These are phyloP conservation scores for Channa striata DNA, from an alignment of 2,797 vertebrate genomes.

Conservation along the genomic window DNA sequence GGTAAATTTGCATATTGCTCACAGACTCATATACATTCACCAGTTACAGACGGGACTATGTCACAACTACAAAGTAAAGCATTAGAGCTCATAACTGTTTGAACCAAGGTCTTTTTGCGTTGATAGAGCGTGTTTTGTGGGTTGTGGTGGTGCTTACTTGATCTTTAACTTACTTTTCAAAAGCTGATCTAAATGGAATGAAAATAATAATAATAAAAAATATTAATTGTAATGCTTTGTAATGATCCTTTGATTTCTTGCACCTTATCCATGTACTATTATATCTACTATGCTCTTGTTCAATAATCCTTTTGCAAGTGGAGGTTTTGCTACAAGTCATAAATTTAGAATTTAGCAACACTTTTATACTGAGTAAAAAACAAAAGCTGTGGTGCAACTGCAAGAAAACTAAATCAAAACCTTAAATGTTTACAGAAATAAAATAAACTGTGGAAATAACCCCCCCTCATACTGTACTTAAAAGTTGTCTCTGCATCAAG, in stretches of 20 bases:
- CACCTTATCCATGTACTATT: too few relatives aligned
- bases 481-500: slow-evolving; percentile 31
- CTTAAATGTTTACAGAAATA: slow-evolving; percentile 5
- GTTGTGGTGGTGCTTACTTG: too few relatives aligned
- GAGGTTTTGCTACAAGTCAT: too few relatives aligned
- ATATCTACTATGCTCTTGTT: too few relatives aligned
- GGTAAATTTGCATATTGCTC: slow-evolving; percentile 49
- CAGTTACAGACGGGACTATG: slow-evolving; percentile 10
- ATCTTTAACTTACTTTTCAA: too few relatives aligned
- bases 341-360: neutral
- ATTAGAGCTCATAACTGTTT: neutral
- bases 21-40: slow-evolving; percentile 16
- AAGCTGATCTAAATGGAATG: too few relatives aligned
- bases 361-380: neutral
- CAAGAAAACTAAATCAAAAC: neutral
- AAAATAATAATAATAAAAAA: too few relatives aligned
- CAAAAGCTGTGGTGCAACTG: neutral
- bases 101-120: too few relatives aligned
- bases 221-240: too few relatives aligned
- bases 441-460: neutral
- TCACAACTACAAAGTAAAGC: slow-evolving; percentile 10
- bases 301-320: too few relatives aligned
- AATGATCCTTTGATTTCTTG: too few relatives aligned
- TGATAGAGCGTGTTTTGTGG: too few relatives aligned
- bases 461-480: slow-evolving; percentile 18